Conservation (phyloP, 2,113 vertebrate genomes). For the Tyto alba region DNA sequence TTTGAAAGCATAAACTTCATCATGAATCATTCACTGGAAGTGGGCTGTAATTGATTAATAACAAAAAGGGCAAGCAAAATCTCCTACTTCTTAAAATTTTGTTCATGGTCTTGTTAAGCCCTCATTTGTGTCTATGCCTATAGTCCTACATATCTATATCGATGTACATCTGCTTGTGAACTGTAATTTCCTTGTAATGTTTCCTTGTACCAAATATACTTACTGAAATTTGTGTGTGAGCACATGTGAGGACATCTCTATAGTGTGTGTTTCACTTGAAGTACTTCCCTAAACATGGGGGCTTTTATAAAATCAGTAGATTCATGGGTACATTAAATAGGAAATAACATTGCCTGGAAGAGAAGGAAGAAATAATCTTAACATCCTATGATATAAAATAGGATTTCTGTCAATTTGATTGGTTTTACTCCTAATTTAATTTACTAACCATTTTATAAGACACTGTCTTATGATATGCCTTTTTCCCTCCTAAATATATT, state of each 20-base stretch:
- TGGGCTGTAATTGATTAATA: not conserved
- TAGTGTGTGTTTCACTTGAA: not conserved
- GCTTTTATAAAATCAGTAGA: not conserved
- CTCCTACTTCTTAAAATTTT: not conserved
- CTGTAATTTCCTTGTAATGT: not conserved
- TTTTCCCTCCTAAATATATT: constrained; percentile 26
- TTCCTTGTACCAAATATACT: not conserved
- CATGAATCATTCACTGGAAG: not conserved
- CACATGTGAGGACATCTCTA: rapidly evolving
- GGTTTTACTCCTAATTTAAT: constrained; percentile 30
- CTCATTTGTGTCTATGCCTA: not conserved
- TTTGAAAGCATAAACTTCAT: not conserved
- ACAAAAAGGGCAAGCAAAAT: not conserved
- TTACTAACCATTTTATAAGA: constrained; percentile 21
- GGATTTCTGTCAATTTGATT: constrained; percentile 50
- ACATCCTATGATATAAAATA: constrained; percentile 37
- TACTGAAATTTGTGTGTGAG: rapidly evolving
- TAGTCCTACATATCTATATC: rapidly evolving
- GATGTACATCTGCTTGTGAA: not conserved
- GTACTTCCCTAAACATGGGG: not conserved
- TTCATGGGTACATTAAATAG: constrained; percentile 17
- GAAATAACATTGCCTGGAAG: constrained; percentile 23
- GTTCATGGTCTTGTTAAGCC: not conserved
- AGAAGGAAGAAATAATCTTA: constrained; percentile 39
- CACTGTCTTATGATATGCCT: not conserved